These are phyloP conservation scores for Eidolon helvum DNA, from an alignment of 2,113 vertebrate species.

Conservation along the genomic window DNA sequence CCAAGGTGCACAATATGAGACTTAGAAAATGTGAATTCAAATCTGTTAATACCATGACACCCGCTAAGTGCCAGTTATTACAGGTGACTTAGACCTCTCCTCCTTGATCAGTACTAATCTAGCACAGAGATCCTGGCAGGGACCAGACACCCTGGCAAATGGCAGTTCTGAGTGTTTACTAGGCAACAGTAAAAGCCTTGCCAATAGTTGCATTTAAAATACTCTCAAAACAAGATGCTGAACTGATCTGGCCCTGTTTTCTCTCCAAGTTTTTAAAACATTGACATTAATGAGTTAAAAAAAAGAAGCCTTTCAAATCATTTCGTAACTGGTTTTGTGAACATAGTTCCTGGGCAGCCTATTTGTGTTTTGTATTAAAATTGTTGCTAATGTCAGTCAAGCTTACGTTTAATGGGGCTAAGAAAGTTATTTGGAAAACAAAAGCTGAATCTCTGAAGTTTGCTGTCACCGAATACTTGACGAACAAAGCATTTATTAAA, in stretches of 20 bases:
- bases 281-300: background rate
- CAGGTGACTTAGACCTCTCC: background rate
- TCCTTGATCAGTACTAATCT: background rate
- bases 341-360: background rate
- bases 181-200: background rate
- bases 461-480: background rate
- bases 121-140: background rate
- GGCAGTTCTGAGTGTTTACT: background rate
- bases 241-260: background rate
- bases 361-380: background rate
- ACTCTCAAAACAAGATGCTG: background rate
- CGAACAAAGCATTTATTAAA: conserved; percentile 5
- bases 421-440: background rate
- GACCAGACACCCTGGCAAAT: background rate
- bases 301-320: background rate
- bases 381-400: background rate
- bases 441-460: background rate
- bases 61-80: background rate
- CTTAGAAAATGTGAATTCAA: background rate
- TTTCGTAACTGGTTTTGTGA: conserved; percentile 3
- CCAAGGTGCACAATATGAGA: background rate
- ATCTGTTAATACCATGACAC: background rate
- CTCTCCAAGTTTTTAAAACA: background rate
- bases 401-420: background rate
- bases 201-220: background rate